Base-by-base conservation (phyloP, 2,888 invertebrate species). In the Dyspetes luteomarginatus region DNA sequence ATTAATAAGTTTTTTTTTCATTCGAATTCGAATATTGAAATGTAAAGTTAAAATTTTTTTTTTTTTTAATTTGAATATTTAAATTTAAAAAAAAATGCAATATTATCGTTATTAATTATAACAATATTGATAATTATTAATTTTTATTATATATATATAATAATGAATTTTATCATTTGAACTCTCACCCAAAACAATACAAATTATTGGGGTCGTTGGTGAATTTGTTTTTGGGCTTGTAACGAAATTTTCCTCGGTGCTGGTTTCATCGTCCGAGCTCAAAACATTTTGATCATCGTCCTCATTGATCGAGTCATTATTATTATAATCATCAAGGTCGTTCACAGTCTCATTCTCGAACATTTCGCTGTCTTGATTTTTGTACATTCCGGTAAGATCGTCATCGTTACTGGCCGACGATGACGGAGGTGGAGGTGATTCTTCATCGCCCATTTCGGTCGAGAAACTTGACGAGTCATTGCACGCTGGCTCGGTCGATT, bases 121-220 rank as follows among this genome's bases (percentile, higher is more conserved):
- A n/a, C n/a, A n/a, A n/a, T n/a, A n/a, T n/a, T n/a, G n/a, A n/a
- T n/a, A n/a, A n/a, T n/a, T n/a, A n/a, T n/a, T n/a, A n/a, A n/a
- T n/a, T n/a, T n/a, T n/a, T n/a, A n/a, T n/a, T n/a, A n/a, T n/a
- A n/a, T n/a, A n/a, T n/a, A n/a, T n/a, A n/a, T n/a, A n/a, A n/a
- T n/a, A n/a, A n/a, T n/a, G n/a, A n/a, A n/a, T n/a, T n/a, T n/a
- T n/a, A n/a, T n/a, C n/a, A n/a, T n/a, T n/a, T n/a, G n/a, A n/a
- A n/a, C n/a, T 72, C 77, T 75, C 87, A 90, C 90, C 90, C 87
- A 90, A 88, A 65, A 90, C 87, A 80, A 88, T 81, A 73, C 90
- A 90, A 71, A 85, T 88, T 67, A 86, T 78, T 19, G 86, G 84
- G 7, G 78, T 81, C 17, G 86, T 82, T 30, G 87, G 82, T 26